Conservation (phyloP, 2,113 vertebrate genomes). For the Lathamus discolor region DNA sequence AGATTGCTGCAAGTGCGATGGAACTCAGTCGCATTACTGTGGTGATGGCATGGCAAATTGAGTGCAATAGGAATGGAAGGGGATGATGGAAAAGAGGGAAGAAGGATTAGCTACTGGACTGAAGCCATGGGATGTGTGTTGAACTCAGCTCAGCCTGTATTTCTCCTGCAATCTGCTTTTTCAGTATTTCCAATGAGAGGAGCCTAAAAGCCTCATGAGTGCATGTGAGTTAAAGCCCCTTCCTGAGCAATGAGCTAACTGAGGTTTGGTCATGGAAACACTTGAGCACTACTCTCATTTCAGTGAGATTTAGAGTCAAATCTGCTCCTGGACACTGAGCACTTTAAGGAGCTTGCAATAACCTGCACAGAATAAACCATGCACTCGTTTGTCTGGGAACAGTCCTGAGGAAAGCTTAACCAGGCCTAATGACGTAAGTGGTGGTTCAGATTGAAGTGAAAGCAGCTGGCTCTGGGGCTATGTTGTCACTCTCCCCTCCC, state of each 20-base stretch:
- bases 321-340: not conserved
- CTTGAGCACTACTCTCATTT: not conserved
- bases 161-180: not conserved
- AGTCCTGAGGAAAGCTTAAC: not conserved
- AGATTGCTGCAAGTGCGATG: not conserved
- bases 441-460: not conserved
- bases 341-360: not conserved
- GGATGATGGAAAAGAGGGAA: not conserved
- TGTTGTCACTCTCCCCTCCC: not conserved
- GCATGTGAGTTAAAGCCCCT: not conserved
- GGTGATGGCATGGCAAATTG: not conserved
- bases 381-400: not conserved
- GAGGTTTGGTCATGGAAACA: not conserved
- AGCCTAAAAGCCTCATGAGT: not conserved
- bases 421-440: not conserved
- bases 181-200: not conserved
- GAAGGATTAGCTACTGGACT: not conserved
- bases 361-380: not conserved
- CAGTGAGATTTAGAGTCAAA: not conserved
- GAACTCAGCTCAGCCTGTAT: not conserved
- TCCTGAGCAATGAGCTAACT: not conserved
- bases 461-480: conserved; percentile 20
- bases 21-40: not conserved
- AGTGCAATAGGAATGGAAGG: not conserved
- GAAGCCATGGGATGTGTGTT: not conserved